Evolutionary conservation across 2,113 vertebrate genomes (phyloP), one percentile per base, ranked within the genome.

Genomic region (Nothobranchius kuhntae): DNA sequence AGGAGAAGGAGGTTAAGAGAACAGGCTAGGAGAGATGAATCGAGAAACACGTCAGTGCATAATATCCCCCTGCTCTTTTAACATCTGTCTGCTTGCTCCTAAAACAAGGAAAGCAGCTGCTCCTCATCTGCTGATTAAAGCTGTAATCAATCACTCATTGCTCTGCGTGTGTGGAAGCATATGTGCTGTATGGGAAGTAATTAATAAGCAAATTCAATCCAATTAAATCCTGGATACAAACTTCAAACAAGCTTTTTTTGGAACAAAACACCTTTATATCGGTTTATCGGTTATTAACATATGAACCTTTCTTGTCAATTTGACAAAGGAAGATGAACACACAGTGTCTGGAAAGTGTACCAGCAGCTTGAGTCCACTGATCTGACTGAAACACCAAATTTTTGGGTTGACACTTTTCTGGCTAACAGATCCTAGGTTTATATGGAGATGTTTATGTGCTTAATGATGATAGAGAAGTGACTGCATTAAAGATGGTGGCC

Each of bases 111-210:
- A 82, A 74, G 69, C 82, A 87, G 80, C 75, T 91, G 83, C 48
- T 67, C 74, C 80, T 88, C 76, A 76, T 90, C 79, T 81, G 73
- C 76, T 73, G 65, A 78, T 74, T 81, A 72, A 54, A 73, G 65
- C 53, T 62, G 53, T 65, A 77, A 87, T 87, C 86, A 87, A 78
- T 90, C 86, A 86, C 79, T 71, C 72, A 77, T 83, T 17, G 13
- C n/a, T 65, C 17, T 21, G 21, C 68, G 45, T 48, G 52, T 63
- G 56, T 67, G 40, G 24, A 36, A 17, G 53, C 15, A 30, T 71
- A 45, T 71, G 57, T 54, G 54, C 36, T 3, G 52, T 15, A 24
- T 8, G 40, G 67, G 40, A 45, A 58, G 55, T 46, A 44, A 65
- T 74, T 70, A 63, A 59, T 63, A 54, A 63, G 58, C 50, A 67